Evolutionary conservation across 2,888 invertebrate species (phyloP).

Genomic region (Drosophila crucigera): DNA sequence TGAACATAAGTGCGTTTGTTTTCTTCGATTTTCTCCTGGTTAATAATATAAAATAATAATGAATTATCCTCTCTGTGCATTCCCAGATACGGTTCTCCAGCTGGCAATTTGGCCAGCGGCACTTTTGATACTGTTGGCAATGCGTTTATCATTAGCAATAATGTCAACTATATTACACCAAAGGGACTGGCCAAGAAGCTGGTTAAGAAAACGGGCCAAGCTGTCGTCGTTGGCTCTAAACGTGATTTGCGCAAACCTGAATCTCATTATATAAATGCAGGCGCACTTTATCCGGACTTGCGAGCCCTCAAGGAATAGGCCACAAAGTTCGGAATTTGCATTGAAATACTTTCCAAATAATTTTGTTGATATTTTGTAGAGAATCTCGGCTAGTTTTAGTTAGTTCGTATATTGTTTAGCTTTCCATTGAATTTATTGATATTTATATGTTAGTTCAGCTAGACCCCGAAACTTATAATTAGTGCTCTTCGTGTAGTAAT

Average conservation of each 20-base stretch:
- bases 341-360: slow-evolving; percentile 3
- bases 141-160: slow-evolving; percentile 88
- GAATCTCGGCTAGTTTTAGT: slow-evolving; percentile 17
- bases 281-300: slow-evolving; percentile 83
- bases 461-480: not conserved
- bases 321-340: not conserved
- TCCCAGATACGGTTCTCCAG: slow-evolving; percentile 89
- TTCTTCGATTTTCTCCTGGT: too few species aligned
- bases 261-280: slow-evolving; percentile 80
- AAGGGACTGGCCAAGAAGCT: slow-evolving; percentile 89
- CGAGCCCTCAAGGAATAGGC: slow-evolving; percentile 68
- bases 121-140: slow-evolving; percentile 90
- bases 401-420: slow-evolving; percentile 10
- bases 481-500: not conserved
- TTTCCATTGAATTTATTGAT: slow-evolving; percentile 20
- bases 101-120: slow-evolving; percentile 88
- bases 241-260: slow-evolving; percentile 69
- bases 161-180: slow-evolving; percentile 88
- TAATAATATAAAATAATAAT: not conserved
- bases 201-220: slow-evolving; percentile 88
- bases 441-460: slow-evolving; percentile 14
- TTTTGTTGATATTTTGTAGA: slow-evolving; percentile 17
- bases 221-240: slow-evolving; percentile 85
- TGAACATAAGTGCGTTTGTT: slow-evolving; percentile 88
- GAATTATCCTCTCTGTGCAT: slow-evolving; percentile 5